Percentiles rank a stretch among this genome's conserved stretches.
phyloP scores from a whole-genome alignment of 2,888 invertebrate genomes.

The Meteorus cinctellus region DNA sequence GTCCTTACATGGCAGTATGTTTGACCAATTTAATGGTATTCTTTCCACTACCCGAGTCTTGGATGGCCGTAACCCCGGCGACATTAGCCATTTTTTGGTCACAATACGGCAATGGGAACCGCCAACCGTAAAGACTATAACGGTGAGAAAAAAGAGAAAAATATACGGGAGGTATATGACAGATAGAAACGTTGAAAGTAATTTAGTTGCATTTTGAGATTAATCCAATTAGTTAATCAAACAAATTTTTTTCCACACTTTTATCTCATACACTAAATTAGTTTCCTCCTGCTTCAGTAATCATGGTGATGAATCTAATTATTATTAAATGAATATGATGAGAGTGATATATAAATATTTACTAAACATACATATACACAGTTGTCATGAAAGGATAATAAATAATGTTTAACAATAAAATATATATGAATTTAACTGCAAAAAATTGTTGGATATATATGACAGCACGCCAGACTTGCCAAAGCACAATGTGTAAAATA shows the following conservation, averaged over 20 bases:
- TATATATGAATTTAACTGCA: slow-evolving; percentile 10
- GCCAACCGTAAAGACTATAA: slow-evolving; percentile 94
- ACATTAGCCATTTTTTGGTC: slow-evolving; percentile 86
- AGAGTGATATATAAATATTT: not conserved
- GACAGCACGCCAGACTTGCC: slow-evolving; percentile 68
- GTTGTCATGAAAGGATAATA: slow-evolving; percentile 5
- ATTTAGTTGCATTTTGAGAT: not conserved
- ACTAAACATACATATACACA: not conserved
- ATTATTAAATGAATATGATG: slow-evolving; percentile 4
- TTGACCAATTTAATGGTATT: slow-evolving; percentile 73
- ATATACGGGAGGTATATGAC: slow-evolving; percentile 15
- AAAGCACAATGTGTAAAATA: slow-evolving; percentile 69
- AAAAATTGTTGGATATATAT: slow-evolving; percentile 14
- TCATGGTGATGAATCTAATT: not conserved
- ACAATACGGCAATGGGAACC: slow-evolving; percentile 97
- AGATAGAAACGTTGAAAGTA: slow-evolving; percentile 14
- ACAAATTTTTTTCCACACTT: not conserved
- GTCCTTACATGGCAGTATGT: slow-evolving; percentile 72
- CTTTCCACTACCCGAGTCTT: slow-evolving; percentile 73
- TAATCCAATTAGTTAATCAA: not conserved
- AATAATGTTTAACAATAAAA: not conserved
- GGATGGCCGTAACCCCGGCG: slow-evolving; percentile 72
- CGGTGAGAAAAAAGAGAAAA: slow-evolving; percentile 65
- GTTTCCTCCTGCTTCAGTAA: not conserved
- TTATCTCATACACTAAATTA: slow-evolving; percentile 7